These are phyloP conservation scores for Graphium colonna DNA, from an alignment of 2,888 invertebrate genomes.

Conservation along the genomic window DNA sequence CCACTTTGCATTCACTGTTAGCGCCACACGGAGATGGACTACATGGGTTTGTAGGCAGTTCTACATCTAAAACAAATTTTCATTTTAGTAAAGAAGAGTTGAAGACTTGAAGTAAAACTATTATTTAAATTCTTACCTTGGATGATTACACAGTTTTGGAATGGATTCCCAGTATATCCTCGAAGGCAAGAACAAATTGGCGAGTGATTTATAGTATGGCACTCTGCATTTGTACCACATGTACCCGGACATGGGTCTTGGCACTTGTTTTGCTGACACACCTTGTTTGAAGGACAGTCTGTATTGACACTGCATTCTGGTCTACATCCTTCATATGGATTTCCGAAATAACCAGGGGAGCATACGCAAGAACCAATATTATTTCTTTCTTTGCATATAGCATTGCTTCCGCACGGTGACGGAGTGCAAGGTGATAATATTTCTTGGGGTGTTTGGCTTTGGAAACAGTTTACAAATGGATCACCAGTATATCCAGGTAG, in stretches of 20 bases:
- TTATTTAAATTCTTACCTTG: conserved; percentile 57
- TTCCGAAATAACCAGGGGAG: conserved; percentile 82
- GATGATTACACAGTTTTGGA: conserved; percentile 54
- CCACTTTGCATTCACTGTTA: conserved; percentile 87
- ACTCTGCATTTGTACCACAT: conserved; percentile 86
- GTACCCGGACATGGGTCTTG: too few species aligned
- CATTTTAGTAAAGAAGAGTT: conserved; percentile 21
- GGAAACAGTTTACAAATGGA: conserved; percentile 83
- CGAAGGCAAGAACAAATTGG: conserved; percentile 84
- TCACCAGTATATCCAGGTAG: conserved; percentile 84
- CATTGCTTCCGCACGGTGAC: conserved; percentile 87
- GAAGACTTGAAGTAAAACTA: too few species aligned
- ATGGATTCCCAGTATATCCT: conserved; percentile 84
- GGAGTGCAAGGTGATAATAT: conserved; percentile 82
- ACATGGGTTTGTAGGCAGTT: conserved; percentile 80
- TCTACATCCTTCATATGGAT: conserved; percentile 84
- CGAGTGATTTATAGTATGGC: conserved; percentile 85
- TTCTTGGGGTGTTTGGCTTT: conserved; percentile 58
- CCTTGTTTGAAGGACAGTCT: conserved; percentile 85
- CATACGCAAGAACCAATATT: conserved; percentile 87
- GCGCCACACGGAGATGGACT: conserved; percentile 90
- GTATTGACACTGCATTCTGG: conserved; percentile 88
- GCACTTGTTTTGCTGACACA: conserved; percentile 88
- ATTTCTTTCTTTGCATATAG: conserved; percentile 84
- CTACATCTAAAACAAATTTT: conserved; percentile 49